These are phyloP conservation scores for Dioctria linearis DNA, from an alignment of 2,888 invertebrate species.

Conservation along the genomic window DNA sequence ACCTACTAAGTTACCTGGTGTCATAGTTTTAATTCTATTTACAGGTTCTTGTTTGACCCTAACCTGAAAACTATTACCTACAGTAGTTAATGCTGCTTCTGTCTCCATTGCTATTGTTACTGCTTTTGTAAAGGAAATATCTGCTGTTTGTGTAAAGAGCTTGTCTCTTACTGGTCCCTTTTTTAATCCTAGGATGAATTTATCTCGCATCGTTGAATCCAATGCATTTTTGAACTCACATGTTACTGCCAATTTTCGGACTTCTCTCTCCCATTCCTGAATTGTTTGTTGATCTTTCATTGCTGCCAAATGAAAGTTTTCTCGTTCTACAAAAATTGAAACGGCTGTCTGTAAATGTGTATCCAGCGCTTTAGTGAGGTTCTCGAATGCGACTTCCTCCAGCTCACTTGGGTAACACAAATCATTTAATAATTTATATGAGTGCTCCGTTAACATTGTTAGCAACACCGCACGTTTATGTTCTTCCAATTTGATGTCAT, in stretches of 20 bases:
- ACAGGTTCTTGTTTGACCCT: background rate
- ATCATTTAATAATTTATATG: conserved; percentile 8
- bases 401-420: conserved; percentile 22
- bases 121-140: background rate
- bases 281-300: conserved; percentile 5
- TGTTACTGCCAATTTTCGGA: conserved; percentile 15
- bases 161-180: conserved; percentile 1
- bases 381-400: background rate
- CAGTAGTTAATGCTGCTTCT: background rate
- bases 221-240: background rate
- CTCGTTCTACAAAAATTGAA: conserved; percentile 35
- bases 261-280: conserved; percentile 32
- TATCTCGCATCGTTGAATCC: background rate
- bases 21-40: background rate
- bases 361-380: background rate
- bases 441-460: conserved; percentile 8
- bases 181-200: conserved; percentile 2
- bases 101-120: background rate
- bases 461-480: conserved; percentile 8
- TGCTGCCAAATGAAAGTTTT: background rate
- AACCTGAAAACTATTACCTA: background rate
- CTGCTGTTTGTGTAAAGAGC: background rate
- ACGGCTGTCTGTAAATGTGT: conserved; percentile 7
- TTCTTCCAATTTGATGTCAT: conserved; percentile 17
- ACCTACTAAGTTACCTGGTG: background rate